phyloP scores from a whole-genome alignment of 2,888 invertebrate species.

The Dasypolia templi region DNA sequence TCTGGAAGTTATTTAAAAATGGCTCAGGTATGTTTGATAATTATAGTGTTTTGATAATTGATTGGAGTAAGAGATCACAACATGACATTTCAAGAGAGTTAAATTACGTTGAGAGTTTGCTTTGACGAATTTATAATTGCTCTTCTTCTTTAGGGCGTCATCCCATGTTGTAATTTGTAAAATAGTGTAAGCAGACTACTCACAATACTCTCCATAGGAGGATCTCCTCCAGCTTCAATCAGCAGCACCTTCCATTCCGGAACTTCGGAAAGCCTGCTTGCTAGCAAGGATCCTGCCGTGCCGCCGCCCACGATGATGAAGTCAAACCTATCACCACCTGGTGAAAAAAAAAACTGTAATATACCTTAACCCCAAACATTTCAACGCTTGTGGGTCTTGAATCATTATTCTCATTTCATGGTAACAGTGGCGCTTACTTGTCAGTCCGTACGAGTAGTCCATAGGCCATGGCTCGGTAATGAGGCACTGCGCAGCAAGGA shows the following conservation, averaged over 20 bases:
- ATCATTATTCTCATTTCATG: neutral
- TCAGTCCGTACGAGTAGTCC: slow-evolving; percentile 76
- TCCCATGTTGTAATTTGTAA: neutral
- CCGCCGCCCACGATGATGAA: slow-evolving; percentile 86
- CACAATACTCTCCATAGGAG: slow-evolving; percentile 83
- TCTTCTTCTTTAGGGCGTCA: neutral
- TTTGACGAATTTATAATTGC: neutral
- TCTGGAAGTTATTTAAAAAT: slow-evolving; percentile 71
- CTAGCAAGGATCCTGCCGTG: slow-evolving; percentile 84
- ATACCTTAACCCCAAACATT: neutral
- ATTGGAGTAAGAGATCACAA: neutral
- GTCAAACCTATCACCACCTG: slow-evolving; percentile 83
- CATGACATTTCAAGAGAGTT: neutral
- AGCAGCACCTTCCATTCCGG: slow-evolving; percentile 83
- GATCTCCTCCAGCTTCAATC: slow-evolving; percentile 85
- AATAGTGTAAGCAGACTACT: slow-evolving; percentile 60
- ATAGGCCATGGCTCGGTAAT: slow-evolving; percentile 81
- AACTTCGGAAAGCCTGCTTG: slow-evolving; percentile 80
- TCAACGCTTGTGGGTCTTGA: neutral
- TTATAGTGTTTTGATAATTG: neutral
- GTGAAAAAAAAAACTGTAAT: neutral
- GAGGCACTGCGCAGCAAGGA: slow-evolving; percentile 83
- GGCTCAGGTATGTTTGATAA: neutral
- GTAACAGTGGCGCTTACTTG: slow-evolving; percentile 74
- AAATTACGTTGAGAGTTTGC: neutral